Conservation (phyloP, 2,888 invertebrate species). For the Caenorhabditis becei region DNA sequence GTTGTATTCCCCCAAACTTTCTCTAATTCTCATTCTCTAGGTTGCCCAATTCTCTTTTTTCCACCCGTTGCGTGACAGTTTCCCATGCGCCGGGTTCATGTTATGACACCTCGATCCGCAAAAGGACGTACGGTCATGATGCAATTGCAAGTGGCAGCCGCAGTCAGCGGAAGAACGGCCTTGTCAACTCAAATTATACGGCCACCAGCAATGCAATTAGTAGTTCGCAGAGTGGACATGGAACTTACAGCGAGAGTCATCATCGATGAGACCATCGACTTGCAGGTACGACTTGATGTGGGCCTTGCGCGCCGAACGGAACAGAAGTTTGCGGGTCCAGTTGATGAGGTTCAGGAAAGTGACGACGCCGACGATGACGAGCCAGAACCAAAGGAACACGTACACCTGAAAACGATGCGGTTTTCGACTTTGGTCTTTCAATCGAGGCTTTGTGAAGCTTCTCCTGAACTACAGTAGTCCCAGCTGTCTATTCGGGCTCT, state of each 20-base stretch:
- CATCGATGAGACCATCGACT: conserved; percentile 72
- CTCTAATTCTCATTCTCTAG: too few relatives aligned
- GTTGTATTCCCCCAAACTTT: too few relatives aligned
- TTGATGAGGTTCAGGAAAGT: conserved; percentile 83
- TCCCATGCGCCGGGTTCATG: background rate
- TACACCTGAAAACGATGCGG: conserved; percentile 72
- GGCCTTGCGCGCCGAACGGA: conserved; percentile 40
- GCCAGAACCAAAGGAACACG: conserved; percentile 84
- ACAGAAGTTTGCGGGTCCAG: conserved; percentile 81
- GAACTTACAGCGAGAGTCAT: conserved; percentile 68
- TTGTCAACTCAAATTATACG: conserved; percentile 59
- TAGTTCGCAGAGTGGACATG: conserved; percentile 2
- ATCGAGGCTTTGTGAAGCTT: too few relatives aligned
- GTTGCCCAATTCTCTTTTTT: too few relatives aligned
- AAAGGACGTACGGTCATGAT: conserved; percentile 49
- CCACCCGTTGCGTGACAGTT: too few relatives aligned
- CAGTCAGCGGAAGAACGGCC: conserved; percentile 27
- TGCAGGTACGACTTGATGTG: conserved; percentile 79
- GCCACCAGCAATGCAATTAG: conserved; percentile 37
- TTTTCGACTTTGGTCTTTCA: background rate
- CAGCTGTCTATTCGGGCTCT: too few relatives aligned
- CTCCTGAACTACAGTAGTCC: too few relatives aligned
- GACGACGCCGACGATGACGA: conserved; percentile 83
- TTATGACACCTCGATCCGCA: conserved; percentile 37
- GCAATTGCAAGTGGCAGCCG: conserved; percentile 37